Base-by-base conservation (phyloP, 1,140 invertebrate species). In the Conopomorpha cramerella region DNA sequence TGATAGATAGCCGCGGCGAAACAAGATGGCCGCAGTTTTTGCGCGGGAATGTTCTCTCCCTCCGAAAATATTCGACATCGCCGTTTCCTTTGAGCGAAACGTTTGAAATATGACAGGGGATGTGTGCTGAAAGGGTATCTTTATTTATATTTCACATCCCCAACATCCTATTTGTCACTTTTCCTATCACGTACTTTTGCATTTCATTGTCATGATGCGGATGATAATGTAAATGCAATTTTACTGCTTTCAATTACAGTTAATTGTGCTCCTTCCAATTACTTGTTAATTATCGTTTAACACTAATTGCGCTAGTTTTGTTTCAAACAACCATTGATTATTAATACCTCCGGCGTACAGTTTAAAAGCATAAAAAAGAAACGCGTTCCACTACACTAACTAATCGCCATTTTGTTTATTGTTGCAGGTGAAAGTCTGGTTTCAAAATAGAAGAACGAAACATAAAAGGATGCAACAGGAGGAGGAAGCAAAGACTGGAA, bases 381-480 rank as follows among this genome's bases (percentile, higher is more conserved):
- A 18, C 18, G 13, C 12, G 16, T 14, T 10, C 19, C n/a, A 17
- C 16, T 7, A 6, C 17, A 17, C 13, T 17, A 34, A 16, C 16
- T 34, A 34, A 34, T 3, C n/a, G 16, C n/a, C 10, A 11, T 23
- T 8, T 15, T 14, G 29, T 38, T 36, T 38, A 38, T 29, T n/a
- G n/a, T 28, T 83, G 13, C 84, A 97, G 95, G 95, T 97, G 12
- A 98, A 98, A 82, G 95, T 98, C 2, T 98, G 96, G 96, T 98
- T 98, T 71, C 96, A 98, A 81, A 98, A 98, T 68, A 82, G 96
- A 47, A 80, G 96, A 65, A 99, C 96, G 49, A 99, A 99, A 71
- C 93, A 98, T 81, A 99, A 99, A 81, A 79, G 95, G 34, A 92
- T 95, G 86, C 93, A 96, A 70, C 91, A 95, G 58, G 95, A 97